phyloP scores from a whole-genome alignment of 2,888 invertebrate species.

The Nysson spinosus region DNA sequence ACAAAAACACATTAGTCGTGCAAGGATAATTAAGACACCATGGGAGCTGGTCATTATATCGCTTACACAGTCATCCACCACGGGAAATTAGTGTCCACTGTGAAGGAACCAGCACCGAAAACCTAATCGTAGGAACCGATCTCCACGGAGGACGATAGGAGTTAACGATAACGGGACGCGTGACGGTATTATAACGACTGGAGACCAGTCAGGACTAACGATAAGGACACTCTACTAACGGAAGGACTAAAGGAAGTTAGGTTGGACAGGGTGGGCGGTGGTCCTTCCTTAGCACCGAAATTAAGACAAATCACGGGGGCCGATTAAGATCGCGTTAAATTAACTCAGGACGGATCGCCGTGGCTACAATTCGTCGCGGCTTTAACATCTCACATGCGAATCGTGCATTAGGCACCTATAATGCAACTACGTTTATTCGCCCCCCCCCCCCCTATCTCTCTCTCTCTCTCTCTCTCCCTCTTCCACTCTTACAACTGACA shows the following conservation, averaged over 20 bases:
- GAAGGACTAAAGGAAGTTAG: too few relatives aligned
- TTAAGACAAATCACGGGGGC: slow-evolving; percentile 71
- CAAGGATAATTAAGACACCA: slow-evolving; percentile 38
- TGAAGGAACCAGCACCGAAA: slow-evolving; percentile 35
- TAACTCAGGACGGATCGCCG: slow-evolving; percentile 50
- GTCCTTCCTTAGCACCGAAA: slow-evolving; percentile 56
- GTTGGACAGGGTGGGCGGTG: not conserved
- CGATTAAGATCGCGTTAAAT: slow-evolving; percentile 72
- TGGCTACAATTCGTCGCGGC: slow-evolving; percentile 37
- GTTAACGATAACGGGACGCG: slow-evolving; percentile 48
- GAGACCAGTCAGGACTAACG: slow-evolving; percentile 16
- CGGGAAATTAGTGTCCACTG: slow-evolving; percentile 38
- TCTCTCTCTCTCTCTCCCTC: not conserved
- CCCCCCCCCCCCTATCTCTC: too few relatives aligned
- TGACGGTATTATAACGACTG: slow-evolving; percentile 47
- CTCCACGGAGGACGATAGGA: slow-evolving; percentile 36
- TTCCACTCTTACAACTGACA: too few relatives aligned
- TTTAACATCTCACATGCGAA: slow-evolving; percentile 61
- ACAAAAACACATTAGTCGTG: not conserved
- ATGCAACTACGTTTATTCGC: too few relatives aligned
- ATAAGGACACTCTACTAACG: slow-evolving; percentile 32
- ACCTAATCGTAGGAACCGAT: slow-evolving; percentile 34
- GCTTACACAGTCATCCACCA: slow-evolving; percentile 24
- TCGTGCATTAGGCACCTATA: slow-evolving; percentile 61
- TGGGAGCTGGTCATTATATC: slow-evolving; percentile 24